Base-by-base conservation (phyloP, 2,888 invertebrate species). In the Brenthis daphne region DNA sequence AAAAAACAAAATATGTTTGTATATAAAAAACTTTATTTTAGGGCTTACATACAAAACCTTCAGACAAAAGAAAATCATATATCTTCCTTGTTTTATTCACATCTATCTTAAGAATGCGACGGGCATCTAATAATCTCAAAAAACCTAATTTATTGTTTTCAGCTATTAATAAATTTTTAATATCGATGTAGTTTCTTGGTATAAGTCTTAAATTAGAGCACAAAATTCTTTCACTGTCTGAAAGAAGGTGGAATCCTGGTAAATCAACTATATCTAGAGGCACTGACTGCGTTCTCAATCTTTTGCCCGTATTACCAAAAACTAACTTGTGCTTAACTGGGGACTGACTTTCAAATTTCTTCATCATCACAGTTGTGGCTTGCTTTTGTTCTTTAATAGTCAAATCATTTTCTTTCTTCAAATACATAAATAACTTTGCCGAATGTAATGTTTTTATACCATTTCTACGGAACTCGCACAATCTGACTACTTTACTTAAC, bases 71-170 rank as follows among this genome's bases (percentile, higher is more conserved):
- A 85, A 96, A 95, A 90, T 97, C 96, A 90, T 96, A 97, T 79
- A 98, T 95, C 85, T 97, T 97, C 73, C 98, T 94, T 0, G 98
- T 98, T 86, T 97, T 97, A 85, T 98, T 98, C 2, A 98, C 98
- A 92, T 98, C 98, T 77, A 98, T 98, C 88, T 98, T 98, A 53
- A 98, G 94, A 57, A 98, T 93, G 56, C 94, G 94, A 64, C 98
- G 92, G 0, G 98, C 98, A 82, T 97, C 97, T 2, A 97, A 95
- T 72, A 98, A 89, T 72, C 96, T 94, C 6, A 98, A 87, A 69
- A 94, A 95, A 0, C 96, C 96, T 70, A 94, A 89, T 84, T 96
- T 97, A 71, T 95, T 93, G 85, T 96, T 96, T 83, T 98, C 98
- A 0, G 93, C 84, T 50, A 96, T 94, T 6, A 98, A 87, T 60